Evolutionary conservation across 2,113 vertebrate species (phyloP), one percentile per base, ranked within the genome.

Genomic region (Setophaga coronata): DNA sequence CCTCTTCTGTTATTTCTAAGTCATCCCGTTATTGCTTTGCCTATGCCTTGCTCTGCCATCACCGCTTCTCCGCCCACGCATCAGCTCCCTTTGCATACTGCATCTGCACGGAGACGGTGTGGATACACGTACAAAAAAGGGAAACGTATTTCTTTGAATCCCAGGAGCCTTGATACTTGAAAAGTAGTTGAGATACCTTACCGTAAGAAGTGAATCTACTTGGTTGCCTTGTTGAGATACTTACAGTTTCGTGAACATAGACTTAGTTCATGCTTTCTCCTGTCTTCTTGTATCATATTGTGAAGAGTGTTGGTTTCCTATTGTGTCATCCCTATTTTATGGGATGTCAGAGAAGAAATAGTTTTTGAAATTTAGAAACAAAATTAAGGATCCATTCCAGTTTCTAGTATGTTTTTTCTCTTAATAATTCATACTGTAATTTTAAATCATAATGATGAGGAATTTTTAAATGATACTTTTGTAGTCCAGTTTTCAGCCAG

Each of bases 11-110:
- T n/a, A 3, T 4, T 31, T n/a, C 34, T 26, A 10, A 26, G 10
- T 14, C 53, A 7, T 15, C 65, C 5, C 65, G 0, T n/a, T 12
- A 3, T 21, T 24, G 69, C 51, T 2, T 29, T 50, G 65, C 60
- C 43, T 14, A 0, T 10, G 1, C 31, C 2, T 36, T 53, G 8
- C 29, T 0, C 18, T 38, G 70, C 70, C 42, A 11, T 40, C 79
- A 5, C 24, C 7, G 23, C 60, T 29, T 29, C 58, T 31, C 53
- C 3, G 29, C 36, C 72, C 48, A 0, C 6, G 6, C 54, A 4
- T 17, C 88, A 20, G 20, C 66, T 13, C 42, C 7, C 31, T 53
- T 25, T 31, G 36, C 71, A 0, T 7, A 7, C 36, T 18, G 11
- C 13, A 1, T 4, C 66, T 12, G 71, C 48, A 2, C 48, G 6